Evolutionary conservation across 2,113 vertebrate genomes (phyloP).

Genomic region (Lagopus leucura): DNA sequence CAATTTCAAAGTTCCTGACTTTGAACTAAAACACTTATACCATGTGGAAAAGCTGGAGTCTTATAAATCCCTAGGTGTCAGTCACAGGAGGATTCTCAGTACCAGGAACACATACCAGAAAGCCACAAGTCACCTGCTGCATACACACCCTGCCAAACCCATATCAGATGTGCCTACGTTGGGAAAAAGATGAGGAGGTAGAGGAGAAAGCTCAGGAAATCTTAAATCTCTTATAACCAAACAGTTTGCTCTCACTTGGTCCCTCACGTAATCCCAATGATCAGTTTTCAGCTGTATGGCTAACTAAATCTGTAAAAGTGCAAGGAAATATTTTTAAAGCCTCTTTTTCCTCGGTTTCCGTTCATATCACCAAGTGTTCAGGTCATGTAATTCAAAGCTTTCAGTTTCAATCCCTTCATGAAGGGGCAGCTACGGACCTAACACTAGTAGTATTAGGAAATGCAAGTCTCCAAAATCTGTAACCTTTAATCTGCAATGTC

Average conservation of each 20-base stretch:
- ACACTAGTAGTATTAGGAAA: not conserved
- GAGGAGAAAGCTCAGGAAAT: not conserved
- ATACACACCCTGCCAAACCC: not conserved
- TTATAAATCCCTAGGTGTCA: not conserved
- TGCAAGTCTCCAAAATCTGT: not conserved
- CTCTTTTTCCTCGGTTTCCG: not conserved
- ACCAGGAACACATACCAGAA: not conserved
- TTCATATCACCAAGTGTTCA: not conserved
- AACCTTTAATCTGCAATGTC: not conserved
- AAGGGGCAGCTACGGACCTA: not conserved
- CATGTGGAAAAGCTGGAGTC: not conserved
- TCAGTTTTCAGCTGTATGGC: not conserved
- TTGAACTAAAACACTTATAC: not conserved
- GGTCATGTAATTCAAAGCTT: not conserved
- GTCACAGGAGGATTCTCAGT: not conserved
- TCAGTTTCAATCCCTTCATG: not conserved
- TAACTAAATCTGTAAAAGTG: not conserved
- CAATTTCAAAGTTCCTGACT: rapidly evolving
- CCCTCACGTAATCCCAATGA: not conserved
- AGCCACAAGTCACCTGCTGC: not conserved
- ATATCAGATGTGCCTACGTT: not conserved
- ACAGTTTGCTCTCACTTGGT: not conserved
- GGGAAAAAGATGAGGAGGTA: not conserved
- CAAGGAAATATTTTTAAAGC: not conserved
- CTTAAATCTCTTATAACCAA: not conserved